A percentile compares a stretch with the other conserved stretches of the same genome.
These are phyloP conservation scores for Charanyca ferruginea DNA, from an alignment of 2,888 invertebrate genomes.

Conservation along the genomic window DNA sequence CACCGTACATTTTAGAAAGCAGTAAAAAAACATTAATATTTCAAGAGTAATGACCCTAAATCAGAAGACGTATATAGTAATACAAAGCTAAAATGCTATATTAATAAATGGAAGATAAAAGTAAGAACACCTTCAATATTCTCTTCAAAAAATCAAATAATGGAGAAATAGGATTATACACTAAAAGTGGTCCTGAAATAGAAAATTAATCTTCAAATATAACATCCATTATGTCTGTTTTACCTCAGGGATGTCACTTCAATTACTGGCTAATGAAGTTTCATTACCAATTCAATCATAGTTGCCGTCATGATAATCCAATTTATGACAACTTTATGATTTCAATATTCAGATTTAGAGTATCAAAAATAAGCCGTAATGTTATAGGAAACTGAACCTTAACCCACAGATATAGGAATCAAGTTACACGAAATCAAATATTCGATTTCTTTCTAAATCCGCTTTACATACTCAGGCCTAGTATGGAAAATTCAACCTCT, in stretches of 20 bases:
- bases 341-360: constrained; percentile 50
- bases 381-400: constrained; percentile 25
- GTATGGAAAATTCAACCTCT: constrained; percentile 58
- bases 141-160: constrained; percentile 19
- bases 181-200: constrained; percentile 10
- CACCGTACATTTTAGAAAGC: too few relatives aligned
- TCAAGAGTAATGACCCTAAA: too few relatives aligned
- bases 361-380: constrained; percentile 42
- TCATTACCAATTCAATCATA: constrained; percentile 60
- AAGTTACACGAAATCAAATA: neutral
- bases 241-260: constrained; percentile 43
- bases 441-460: constrained; percentile 55
- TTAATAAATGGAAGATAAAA: constrained; percentile 21
- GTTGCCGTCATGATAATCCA: constrained; percentile 54
- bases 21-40: too few relatives aligned
- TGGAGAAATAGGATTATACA: constrained; percentile 13
- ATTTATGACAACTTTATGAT: constrained; percentile 56
- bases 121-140: constrained; percentile 2
- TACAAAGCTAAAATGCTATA: constrained; percentile 6
- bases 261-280: constrained; percentile 58
- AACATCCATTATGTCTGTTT: constrained; percentile 24
- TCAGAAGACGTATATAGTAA: neutral
- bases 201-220: constrained; percentile 35
- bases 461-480: constrained; percentile 55
- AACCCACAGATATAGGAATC: neutral